Base-by-base conservation (phyloP, 2,888 invertebrate species). In the Rhogogaster chlorosoma region DNA sequence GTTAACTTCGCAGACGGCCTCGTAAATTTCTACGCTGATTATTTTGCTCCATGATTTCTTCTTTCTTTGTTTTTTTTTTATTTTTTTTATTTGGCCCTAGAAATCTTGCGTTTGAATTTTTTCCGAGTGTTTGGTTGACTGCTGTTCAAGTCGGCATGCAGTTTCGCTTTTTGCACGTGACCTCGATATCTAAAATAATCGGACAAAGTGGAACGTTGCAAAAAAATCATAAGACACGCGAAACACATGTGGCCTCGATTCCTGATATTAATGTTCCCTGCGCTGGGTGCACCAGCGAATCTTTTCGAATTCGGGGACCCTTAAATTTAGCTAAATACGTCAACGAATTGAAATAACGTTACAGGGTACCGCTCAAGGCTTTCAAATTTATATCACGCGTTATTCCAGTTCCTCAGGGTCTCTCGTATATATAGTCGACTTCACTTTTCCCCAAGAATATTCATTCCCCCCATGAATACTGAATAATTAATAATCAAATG, bases 151-250 rank as follows among this genome's bases (percentile, higher is more conserved):
- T 22, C 38, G 45, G 12, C 3, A 15, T 45, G 38, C 45, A 53
- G 18, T 29, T 77, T 53, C 29, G 77, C 26, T 77, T 77, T 77
- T 32, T 45, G 42, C 87, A 86, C 29, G 83, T 86, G 89, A 87
- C 89, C 89, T 87, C 88, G 87, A 89, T 89, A 84, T 82, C 87
- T 87, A 88, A 88, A 89, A 89, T 88, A 88, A 87, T 88, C 86
- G 84, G 70, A 84, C 64, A 77, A 82, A 61, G 84, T 82, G 85
- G 87, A 85, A 77, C 84, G 78, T 84, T 77, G 80, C 36, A 57
- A 61, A 61, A 61, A 49, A 57, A 61, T 73, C 38, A 57, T 64
- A 42, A 70, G 42, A 83, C 83, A 67, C 26, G 83, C 32, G 86
- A 70, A 87, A 84, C 89, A 89, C 88, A 88, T 86, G 88, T 83